Evolutionary conservation across 2,113 vertebrate genomes (phyloP).

Genomic region (Scytalopus superciliaris): DNA sequence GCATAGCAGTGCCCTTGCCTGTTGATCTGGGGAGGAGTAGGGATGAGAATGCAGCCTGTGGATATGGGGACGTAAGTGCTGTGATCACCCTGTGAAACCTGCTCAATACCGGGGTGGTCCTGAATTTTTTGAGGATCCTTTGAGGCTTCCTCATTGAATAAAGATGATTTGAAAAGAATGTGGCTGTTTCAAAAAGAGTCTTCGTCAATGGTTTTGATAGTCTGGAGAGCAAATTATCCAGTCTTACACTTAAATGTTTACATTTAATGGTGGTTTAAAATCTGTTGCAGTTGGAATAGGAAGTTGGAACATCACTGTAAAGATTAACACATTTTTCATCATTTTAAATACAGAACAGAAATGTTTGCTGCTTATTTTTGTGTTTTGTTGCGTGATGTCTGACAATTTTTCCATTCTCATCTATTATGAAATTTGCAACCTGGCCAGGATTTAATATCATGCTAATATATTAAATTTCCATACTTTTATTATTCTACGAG

Average conservation of each 20-base stretch:
- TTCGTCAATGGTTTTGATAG: background rate
- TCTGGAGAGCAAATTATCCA: background rate
- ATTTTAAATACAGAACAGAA: background rate
- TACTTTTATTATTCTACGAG: background rate
- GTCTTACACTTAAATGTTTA: background rate
- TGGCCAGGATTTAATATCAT: background rate
- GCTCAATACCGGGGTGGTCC: background rate
- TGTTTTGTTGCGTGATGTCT: background rate
- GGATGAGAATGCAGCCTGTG: background rate
- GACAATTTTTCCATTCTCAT: background rate
- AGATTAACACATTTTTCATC: background rate
- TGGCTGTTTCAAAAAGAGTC: background rate
- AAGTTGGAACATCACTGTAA: background rate
- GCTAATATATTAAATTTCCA: background rate
- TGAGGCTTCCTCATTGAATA: background rate
- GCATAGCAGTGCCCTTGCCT: accelerated
- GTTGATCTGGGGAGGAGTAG: background rate
- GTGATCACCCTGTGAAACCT: background rate
- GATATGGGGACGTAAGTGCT: accelerated
- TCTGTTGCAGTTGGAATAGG: background rate
- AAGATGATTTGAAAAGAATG: background rate
- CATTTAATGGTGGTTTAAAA: background rate
- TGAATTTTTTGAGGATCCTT: background rate
- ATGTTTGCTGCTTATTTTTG: background rate
- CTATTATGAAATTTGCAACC: background rate